Conservation (phyloP, 2,888 invertebrate species). For the Caenorhabditis sp. region DNA sequence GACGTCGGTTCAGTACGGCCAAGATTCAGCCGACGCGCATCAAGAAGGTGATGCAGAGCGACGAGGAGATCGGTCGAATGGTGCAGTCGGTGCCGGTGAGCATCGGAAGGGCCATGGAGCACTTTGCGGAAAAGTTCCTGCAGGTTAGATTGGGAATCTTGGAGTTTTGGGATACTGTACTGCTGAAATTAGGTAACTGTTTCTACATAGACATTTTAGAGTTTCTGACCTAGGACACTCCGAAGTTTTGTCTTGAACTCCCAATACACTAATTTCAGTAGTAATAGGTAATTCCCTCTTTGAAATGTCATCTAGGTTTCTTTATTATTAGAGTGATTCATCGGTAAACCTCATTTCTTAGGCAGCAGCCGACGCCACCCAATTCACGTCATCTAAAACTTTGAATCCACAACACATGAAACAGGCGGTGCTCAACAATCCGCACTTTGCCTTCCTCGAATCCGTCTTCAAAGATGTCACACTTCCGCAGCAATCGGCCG, state of each 20-base stretch:
- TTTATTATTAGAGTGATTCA: no score
- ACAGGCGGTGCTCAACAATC: constrained; percentile 69
- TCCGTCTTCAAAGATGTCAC: constrained; percentile 67
- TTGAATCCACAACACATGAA: constrained; percentile 76
- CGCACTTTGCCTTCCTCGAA: constrained; percentile 74
- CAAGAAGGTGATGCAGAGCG: constrained; percentile 99
- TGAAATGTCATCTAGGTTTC: no score
- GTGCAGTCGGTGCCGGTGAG: constrained; percentile 98
- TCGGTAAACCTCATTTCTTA: no score
- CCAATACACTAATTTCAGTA: no score
- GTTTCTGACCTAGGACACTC: background rate
- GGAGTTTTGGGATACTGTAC: no score
- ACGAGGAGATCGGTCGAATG: constrained; percentile 99
- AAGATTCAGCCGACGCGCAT: constrained; percentile 84
- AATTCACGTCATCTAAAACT: constrained; percentile 65
- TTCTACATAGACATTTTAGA: no score
- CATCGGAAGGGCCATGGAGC: constrained; percentile 82
- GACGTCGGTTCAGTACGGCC: constrained; percentile 75
- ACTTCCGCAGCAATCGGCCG: constrained; percentile 31
- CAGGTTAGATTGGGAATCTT: constrained; percentile 39
- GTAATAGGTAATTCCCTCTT: no score
- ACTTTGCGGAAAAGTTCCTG: constrained; percentile 77
- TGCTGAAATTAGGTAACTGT: no score
- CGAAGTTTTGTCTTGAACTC: background rate
- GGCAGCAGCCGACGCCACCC: constrained; percentile 61